Evolutionary conservation across 2,797 vertebrate genomes (phyloP), one percentile per base, ranked within the genome.

Genomic region (Acanthurus lineatus): DNA sequence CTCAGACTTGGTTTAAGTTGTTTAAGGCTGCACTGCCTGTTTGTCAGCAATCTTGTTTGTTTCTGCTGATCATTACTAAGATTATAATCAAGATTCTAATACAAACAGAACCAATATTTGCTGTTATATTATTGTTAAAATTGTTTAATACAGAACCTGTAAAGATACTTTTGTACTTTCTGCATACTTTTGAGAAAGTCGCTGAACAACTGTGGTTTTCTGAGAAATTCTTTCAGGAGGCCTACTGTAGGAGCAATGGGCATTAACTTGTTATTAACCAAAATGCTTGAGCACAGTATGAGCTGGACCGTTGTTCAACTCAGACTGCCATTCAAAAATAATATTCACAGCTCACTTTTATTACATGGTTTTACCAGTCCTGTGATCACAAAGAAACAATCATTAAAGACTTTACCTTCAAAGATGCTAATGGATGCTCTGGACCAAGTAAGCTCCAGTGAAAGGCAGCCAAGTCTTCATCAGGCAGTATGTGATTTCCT

Each of bases 401-500:
- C 8, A n/a, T 53, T 66, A 12, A 38, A 51, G 77, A 32, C 1
- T 28, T 89, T 96, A 99, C 98, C 97, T 99, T 99, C 87, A 99
- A 92, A 85, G 97, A 98, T 89, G 97, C 97, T 95, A 99, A 94
- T 77, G 98, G 98, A 90, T 99, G 98, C 80, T 99, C 97, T 92
- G 97, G 97, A 89, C 98, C 97, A 66, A 99, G 97, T 95, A 99
- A 96, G 95, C 96, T 98, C 98, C 98, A 98, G 93, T 99, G 97
- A 96, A 99, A 99, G 88, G 97, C 97, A 94, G 98, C 97, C 95
- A 99, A 95, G 96, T 99, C 98, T 97, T 99, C 98, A 96, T 99
- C 97, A 89, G 97, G 97, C 94, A 99, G 96, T 95, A 99, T 97
- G 95, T 99, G 97, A 93, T 98, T 99, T 93, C 98, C 98, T 99